These are phyloP conservation scores for Crypturellus undulatus DNA, from an alignment of 2,113 vertebrate genomes.

Conservation along the genomic window DNA sequence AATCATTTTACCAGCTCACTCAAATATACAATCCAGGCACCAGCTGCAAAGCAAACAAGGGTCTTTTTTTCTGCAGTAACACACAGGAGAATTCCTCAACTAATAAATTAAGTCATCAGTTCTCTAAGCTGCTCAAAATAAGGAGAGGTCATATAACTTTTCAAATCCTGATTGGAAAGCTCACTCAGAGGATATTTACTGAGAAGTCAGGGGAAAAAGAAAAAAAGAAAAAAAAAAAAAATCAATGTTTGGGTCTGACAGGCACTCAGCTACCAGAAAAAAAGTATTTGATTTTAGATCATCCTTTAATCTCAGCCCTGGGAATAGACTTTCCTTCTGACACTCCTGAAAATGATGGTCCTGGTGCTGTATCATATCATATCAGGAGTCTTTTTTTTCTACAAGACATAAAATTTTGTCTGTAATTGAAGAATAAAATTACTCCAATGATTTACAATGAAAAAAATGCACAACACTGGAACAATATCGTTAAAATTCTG, in stretches of 20 bases:
- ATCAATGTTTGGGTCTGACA: constrained; percentile 33
- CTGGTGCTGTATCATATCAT: background rate
- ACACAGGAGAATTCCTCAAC: background rate
- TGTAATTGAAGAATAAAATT: background rate
- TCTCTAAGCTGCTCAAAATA: constrained; percentile 35
- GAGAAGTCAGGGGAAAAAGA: background rate
- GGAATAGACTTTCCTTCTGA: constrained; percentile 24
- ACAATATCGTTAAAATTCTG: background rate
- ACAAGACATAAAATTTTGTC: background rate
- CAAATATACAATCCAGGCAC: background rate
- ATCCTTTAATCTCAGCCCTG: constrained; percentile 38
- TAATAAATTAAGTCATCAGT: constrained; percentile 48
- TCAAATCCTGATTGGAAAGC: constrained; percentile 40
- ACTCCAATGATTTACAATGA: background rate
- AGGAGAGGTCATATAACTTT: constrained; percentile 36
- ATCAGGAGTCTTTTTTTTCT: background rate
- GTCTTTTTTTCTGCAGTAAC: too few relatives aligned
- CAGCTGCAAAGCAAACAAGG: constrained; percentile 31
- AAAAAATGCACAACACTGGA: background rate
- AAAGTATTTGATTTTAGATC: constrained; percentile 60
- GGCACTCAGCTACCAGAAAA: constrained; percentile 41
- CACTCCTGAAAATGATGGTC: constrained; percentile 25
- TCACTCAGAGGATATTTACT: constrained; percentile 28
- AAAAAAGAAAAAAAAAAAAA: background rate
- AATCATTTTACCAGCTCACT: constrained; percentile 35